Percentiles rank a stretch among this genome's conserved stretches.
These are phyloP conservation scores for Anoplophora glabripennis DNA, from an alignment of 1,140 invertebrate species.

Conservation along the genomic window DNA sequence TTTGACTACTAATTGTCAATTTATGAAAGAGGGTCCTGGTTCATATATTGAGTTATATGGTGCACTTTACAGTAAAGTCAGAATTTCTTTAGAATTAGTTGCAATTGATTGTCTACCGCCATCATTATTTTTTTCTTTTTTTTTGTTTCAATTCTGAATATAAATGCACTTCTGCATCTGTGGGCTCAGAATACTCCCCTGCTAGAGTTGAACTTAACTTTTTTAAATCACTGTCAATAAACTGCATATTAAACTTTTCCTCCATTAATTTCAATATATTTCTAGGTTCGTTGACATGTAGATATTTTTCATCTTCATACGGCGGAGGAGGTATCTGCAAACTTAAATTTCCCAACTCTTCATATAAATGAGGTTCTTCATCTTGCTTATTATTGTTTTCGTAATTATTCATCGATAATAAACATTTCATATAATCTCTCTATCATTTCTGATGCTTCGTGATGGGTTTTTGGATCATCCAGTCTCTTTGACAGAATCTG, in stretches of 20 bases:
- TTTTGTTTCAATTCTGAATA: slow-evolving; percentile 66
- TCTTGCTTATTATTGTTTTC: slow-evolving; percentile 58
- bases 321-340: slow-evolving; percentile 46
- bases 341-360: slow-evolving; percentile 57
- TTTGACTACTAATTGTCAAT: too few species aligned
- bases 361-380: slow-evolving; percentile 64
- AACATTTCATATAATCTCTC: slow-evolving; percentile 76
- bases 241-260: slow-evolving; percentile 53
- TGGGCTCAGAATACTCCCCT: slow-evolving; percentile 70
- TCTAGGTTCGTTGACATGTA: slow-evolving; percentile 41
- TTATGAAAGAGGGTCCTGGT: too few species aligned
- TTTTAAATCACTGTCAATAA: slow-evolving; percentile 46
- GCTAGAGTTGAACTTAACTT: slow-evolving; percentile 57
- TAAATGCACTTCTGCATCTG: slow-evolving; percentile 64
- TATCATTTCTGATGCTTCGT: slow-evolving; percentile 72
- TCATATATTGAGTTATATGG: too few species aligned
- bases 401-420: slow-evolving; percentile 68
- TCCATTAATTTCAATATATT: slow-evolving; percentile 45
- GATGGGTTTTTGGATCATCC: slow-evolving; percentile 69
- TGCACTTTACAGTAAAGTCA: too few species aligned
- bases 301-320: slow-evolving; percentile 41
- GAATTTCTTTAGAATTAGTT: too few species aligned
- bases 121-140: slow-evolving; percentile 38
- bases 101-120: not conserved
- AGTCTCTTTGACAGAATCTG: slow-evolving; percentile 65